phyloP scores from a whole-genome alignment of 2,888 invertebrate species.

The Drosophila incognita region DNA sequence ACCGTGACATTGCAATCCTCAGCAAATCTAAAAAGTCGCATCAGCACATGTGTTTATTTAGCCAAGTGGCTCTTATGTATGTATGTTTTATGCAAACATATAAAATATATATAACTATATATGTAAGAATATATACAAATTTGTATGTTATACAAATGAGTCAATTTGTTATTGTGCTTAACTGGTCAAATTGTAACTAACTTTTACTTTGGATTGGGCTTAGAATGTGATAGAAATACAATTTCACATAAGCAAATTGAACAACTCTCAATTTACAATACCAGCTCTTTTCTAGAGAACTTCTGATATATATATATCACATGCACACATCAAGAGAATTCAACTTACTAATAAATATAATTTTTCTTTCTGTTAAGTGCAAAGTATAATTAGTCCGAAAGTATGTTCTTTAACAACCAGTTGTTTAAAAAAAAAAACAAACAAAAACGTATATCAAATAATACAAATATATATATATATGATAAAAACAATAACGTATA shows the following conservation, averaged over 20 bases:
- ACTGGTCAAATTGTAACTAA: neutral
- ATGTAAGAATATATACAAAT: neutral
- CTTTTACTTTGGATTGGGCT: neutral
- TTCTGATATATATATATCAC: neutral
- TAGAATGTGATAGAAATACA: no score
- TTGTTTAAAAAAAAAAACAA: neutral
- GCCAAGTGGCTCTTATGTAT: conserved; percentile 1
- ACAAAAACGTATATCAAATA: neutral
- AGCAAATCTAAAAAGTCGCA: conserved; percentile 62
- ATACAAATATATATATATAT: conserved; percentile 14
- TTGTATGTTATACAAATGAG: neutral
- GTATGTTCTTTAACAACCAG: conserved; percentile 14
- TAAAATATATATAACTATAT: neutral
- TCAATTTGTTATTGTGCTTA: neutral
- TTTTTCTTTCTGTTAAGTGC: conserved; percentile 1
- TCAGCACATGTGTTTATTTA: conserved; percentile 40
- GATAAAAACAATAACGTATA: conserved; percentile 4
- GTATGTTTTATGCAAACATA: neutral
- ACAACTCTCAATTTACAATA: neutral
- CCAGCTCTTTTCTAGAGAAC: conserved; percentile 6
- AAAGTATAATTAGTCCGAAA: neutral
- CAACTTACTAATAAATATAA: conserved; percentile 12
- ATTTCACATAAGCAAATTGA: neutral
- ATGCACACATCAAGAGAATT: conserved; percentile 20
- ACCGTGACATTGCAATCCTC: conserved; percentile 70